Evolutionary conservation across 2,113 vertebrate genomes (phyloP).

Genomic region (Petrocephalus microphthalmus): DNA sequence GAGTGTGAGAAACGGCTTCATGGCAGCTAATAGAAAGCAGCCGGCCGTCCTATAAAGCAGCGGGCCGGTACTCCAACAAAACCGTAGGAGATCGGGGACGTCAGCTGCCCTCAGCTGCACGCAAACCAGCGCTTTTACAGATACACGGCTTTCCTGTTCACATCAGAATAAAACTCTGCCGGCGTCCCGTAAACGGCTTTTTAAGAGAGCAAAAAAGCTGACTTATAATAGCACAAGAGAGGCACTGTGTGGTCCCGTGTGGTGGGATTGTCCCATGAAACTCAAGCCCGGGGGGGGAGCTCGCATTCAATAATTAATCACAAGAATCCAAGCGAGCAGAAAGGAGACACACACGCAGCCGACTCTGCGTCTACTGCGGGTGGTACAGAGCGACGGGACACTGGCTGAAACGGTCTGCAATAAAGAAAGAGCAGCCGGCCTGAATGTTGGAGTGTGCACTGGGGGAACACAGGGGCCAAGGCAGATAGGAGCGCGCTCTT

Average conservation of each 20-base stretch:
- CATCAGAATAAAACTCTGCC: background rate
- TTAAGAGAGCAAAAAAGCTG: background rate
- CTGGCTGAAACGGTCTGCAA: background rate
- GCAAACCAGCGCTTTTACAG: background rate
- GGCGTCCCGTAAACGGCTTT: background rate
- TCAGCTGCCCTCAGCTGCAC: background rate
- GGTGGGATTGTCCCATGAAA: background rate
- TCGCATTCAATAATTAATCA: background rate
- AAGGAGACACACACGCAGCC: background rate
- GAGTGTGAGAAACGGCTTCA: conserved; percentile 8
- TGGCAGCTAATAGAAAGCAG: background rate
- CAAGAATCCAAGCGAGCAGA: background rate
- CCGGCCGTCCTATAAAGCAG: background rate
- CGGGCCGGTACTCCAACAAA: background rate
- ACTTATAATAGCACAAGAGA: background rate
- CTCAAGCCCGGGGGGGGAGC: background rate
- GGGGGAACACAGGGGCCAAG: background rate
- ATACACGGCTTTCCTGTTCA: background rate
- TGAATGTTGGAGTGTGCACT: background rate
- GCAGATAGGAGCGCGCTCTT: background rate
- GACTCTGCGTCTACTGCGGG: background rate
- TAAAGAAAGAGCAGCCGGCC: background rate
- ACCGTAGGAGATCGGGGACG: background rate
- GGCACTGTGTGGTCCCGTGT: background rate
- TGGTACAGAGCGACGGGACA: background rate